Conservation (phyloP, 2,888 invertebrate genomes). For the Hemithea aestivaria region DNA sequence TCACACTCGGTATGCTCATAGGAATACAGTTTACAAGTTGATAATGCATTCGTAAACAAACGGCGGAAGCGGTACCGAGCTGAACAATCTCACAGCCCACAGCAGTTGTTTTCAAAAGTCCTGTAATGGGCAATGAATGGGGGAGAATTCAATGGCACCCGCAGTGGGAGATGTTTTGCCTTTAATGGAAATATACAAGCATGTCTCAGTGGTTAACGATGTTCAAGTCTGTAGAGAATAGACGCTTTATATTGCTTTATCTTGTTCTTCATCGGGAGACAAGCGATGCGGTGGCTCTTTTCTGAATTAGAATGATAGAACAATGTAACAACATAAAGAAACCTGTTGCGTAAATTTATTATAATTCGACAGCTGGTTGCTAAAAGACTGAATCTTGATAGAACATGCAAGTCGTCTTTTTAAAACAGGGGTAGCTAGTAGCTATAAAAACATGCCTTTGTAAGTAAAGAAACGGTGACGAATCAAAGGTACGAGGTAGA, state of each 20-base stretch:
- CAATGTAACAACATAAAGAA: neutral
- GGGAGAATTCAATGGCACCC: conserved; percentile 20
- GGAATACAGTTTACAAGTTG: conserved; percentile 28
- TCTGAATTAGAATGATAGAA: neutral
- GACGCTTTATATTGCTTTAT: conserved; percentile 6
- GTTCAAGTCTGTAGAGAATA: conserved; percentile 1
- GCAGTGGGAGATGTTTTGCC: conserved; percentile 7
- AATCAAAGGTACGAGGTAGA: conserved; percentile 35
- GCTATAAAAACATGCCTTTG: too few relatives aligned
- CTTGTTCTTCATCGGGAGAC: conserved; percentile 3
- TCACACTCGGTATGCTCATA: conserved; percentile 23
- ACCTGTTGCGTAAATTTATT: too few relatives aligned
- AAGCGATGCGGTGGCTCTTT: neutral
- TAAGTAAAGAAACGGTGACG: too few relatives aligned
- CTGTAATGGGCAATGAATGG: conserved; percentile 23
- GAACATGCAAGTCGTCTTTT: too few relatives aligned
- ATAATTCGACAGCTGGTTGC: too few relatives aligned
- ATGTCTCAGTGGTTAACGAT: conserved; percentile 4
- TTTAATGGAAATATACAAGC: conserved; percentile 13
- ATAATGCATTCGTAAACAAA: conserved; percentile 31
- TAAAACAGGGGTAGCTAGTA: too few relatives aligned
- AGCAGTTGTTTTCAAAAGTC: conserved; percentile 27
- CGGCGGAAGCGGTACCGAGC: conserved; percentile 22
- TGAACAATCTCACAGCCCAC: conserved; percentile 18
- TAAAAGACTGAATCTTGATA: too few relatives aligned